Evolutionary conservation across 2,888 invertebrate species (phyloP), one percentile per base, ranked within the genome.

Genomic region (Gymnoscelis rufifasciata): DNA sequence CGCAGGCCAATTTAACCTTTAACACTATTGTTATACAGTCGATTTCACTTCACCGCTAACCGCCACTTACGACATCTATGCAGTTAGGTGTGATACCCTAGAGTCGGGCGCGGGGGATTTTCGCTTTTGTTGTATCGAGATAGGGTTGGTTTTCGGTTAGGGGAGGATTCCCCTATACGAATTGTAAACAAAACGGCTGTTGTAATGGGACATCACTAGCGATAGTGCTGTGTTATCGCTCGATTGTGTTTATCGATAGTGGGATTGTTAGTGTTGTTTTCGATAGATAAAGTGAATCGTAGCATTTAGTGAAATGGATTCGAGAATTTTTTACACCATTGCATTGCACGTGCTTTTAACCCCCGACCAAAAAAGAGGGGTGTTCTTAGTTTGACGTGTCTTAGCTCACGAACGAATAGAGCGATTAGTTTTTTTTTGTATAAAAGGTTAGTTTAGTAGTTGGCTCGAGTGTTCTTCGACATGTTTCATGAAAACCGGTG

Each of bases 121-220:
- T 53, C 51, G 38, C 36, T 40, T 57, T 54, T 66, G 62, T 62
- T 27, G 42, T 12, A 44, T 36, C 5, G 19, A n/a, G 26, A 47
- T 63, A 68, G 43, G 56, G 71, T 62, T 37, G 50, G 48, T 57
- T 69, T 68, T 15, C 10, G 35, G 19, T 35, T 71, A 50, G 47
- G 51, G 26, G 38, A 29, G 44, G 70, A 74, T 74, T 82, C 83
- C 83, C 86, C 81, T 76, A 75, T 76, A 71, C 74, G 75, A 67
- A 78, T 78, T 81, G 83, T 84, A 86, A 86, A 86, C 84, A 84
- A 83, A 84, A 84, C 83, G 83, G 82, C 83, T 81, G 80, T 83
- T 83, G 83, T 81, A 83, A 83, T 83, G 78, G 74, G 71, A 72
- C 69, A 69, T 66, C 66, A 63, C 64, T 59, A 63, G 41, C 43